phyloP scores from a whole-genome alignment of 2,888 invertebrate genomes.

The Caenorhabditis uteleia region DNA sequence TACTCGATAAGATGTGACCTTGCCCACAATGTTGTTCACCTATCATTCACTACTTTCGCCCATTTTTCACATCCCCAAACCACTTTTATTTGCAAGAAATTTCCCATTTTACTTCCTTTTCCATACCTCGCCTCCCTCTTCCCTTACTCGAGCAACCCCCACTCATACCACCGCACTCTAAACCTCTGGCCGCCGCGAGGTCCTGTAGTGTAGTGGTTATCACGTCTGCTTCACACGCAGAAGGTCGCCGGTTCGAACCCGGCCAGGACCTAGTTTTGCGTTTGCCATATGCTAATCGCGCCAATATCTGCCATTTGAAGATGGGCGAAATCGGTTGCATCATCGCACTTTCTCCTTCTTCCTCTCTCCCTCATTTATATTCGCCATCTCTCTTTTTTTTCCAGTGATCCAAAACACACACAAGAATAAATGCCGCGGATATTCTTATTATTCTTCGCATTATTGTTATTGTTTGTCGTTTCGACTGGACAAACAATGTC shows the following conservation, averaged over 20 bases:
- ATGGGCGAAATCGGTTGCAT: too few relatives aligned
- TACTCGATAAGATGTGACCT: background rate
- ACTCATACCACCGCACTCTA: background rate
- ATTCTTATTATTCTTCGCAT: background rate
- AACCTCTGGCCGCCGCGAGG: constrained; percentile 1
- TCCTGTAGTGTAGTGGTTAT: constrained; percentile 63
- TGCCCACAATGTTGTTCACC: too few relatives aligned
- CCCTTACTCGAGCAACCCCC: background rate
- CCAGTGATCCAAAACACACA: too few relatives aligned
- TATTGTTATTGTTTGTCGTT: background rate
- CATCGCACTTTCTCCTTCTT: too few relatives aligned
- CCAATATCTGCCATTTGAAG: too few relatives aligned
- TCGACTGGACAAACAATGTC: constrained; percentile 21
- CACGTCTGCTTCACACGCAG: constrained; percentile 66
- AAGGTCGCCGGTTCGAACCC: constrained; percentile 64
- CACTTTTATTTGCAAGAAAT: background rate
- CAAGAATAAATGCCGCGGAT: too few relatives aligned
- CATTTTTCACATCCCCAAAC: background rate
- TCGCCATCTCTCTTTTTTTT: too few relatives aligned
- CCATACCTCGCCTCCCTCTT: background rate
- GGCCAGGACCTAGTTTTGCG: constrained; percentile 44
- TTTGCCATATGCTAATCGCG: too few relatives aligned
- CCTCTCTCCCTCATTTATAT: too few relatives aligned
- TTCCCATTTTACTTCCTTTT: constrained; percentile 1
- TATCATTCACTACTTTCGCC: too few relatives aligned